Evolutionary conservation across 92 coral and sea anemone species (phyloP).

Genomic region (Blastomussa wellsi): DNA sequence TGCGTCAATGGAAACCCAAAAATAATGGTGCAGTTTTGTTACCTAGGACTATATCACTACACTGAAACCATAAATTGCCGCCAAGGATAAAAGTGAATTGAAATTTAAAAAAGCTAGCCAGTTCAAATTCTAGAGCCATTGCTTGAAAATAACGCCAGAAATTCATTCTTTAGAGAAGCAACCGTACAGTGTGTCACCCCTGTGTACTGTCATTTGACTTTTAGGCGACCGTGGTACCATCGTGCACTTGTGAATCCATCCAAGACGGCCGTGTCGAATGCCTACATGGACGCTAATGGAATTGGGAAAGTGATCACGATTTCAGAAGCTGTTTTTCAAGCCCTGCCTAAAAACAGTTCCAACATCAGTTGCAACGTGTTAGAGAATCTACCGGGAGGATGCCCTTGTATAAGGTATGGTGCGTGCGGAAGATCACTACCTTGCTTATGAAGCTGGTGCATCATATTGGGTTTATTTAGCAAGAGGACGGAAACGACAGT

Average conservation of each 20-base stretch:
- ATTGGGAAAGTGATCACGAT: conserved; percentile 95
- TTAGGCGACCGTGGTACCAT: conserved; percentile 97
- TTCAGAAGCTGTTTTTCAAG: conserved; percentile 94
- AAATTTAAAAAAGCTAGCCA: no score
- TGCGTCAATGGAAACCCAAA: no score
- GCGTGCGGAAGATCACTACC: no score
- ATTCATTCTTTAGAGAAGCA: not conserved
- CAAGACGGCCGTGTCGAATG: conserved; percentile 93
- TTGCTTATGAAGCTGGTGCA: not conserved
- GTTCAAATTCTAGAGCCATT: no score
- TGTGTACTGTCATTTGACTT: no score
- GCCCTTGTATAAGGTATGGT: conserved; percentile 77
- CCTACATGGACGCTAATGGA: conserved; percentile 96
- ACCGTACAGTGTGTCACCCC: not conserved
- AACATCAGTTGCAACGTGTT: conserved; percentile 53
- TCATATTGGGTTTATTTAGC: no score
- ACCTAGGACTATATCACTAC: no score
- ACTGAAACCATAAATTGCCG: no score
- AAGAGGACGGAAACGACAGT: no score
- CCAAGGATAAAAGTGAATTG: no score
- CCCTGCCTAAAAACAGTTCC: conserved; percentile 55
- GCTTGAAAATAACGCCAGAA: no score
- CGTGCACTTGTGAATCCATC: conserved; percentile 93
- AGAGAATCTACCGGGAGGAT: conserved; percentile 79
- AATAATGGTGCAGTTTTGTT: no score